Evolutionary conservation across 2,888 invertebrate species (phyloP).

Genomic region (Metallyticus violacea): DNA sequence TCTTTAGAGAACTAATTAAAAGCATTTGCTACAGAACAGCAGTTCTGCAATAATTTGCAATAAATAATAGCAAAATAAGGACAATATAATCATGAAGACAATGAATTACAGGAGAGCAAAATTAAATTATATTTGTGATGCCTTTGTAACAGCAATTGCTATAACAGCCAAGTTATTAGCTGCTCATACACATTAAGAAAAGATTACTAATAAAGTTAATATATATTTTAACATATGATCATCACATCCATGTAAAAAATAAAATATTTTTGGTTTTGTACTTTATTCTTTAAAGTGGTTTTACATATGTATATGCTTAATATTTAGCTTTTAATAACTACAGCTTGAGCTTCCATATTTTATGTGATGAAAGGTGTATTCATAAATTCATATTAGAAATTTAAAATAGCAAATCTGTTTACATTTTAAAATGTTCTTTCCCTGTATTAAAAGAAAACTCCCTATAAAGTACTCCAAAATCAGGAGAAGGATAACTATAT

Average conservation of each 20-base stretch:
- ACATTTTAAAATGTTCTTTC: no score
- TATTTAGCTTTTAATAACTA: background rate
- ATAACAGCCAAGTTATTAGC: background rate
- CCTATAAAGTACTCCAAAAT: no score
- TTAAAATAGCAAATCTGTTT: no score
- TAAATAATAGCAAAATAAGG: background rate
- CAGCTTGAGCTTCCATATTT: background rate
- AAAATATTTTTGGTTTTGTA: background rate
- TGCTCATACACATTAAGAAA: background rate
- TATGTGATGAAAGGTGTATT: background rate
- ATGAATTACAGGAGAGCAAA: background rate
- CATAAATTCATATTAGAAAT: background rate
- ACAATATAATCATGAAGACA: background rate
- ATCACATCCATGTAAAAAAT: background rate
- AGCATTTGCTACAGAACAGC: background rate
- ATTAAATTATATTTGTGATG: background rate
- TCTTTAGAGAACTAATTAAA: background rate
- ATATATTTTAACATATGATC: background rate
- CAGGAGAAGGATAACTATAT: no score
- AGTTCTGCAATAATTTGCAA: background rate
- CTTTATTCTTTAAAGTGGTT: background rate
- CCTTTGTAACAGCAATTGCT: background rate
- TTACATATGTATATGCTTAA: background rate
- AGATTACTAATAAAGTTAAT: no score
- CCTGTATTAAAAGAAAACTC: no score